phyloP scores from a whole-genome alignment of 2,888 invertebrate species.

The Omphaloscelis lunosa region DNA sequence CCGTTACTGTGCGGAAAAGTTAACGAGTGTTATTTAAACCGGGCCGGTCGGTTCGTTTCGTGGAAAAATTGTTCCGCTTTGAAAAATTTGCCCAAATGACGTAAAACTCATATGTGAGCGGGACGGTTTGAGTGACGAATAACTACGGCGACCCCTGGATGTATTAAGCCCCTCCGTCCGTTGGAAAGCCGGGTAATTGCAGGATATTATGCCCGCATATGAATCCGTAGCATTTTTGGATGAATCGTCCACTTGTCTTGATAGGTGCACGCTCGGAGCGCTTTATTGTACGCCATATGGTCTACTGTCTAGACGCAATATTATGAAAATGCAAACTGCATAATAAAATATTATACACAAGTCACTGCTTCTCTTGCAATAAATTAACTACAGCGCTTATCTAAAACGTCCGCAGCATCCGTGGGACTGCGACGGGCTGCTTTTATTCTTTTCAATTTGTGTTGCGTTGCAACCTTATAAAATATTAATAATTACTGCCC shows the following conservation, averaged over 20 bases:
- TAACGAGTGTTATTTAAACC: slow-evolving; percentile 89
- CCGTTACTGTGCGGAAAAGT: slow-evolving; percentile 84
- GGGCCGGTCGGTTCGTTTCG: slow-evolving; percentile 74
- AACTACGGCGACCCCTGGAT: slow-evolving; percentile 75
- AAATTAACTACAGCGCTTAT: slow-evolving; percentile 58
- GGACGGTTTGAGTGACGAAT: slow-evolving; percentile 73
- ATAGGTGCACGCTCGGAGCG: slow-evolving; percentile 38
- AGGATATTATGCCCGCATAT: slow-evolving; percentile 68
- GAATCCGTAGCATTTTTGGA: slow-evolving; percentile 63
- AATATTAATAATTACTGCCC: slow-evolving; percentile 66
- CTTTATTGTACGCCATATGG: slow-evolving; percentile 58
- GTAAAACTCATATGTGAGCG: slow-evolving; percentile 86
- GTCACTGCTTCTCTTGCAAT: slow-evolving; percentile 53
- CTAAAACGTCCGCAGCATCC: slow-evolving; percentile 58
- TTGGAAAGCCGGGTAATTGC: slow-evolving; percentile 77
- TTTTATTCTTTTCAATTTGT: slow-evolving; percentile 51
- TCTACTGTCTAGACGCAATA: slow-evolving; percentile 56
- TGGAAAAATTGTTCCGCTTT: slow-evolving; percentile 85
- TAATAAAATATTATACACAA: slow-evolving; percentile 55
- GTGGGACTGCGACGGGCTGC: slow-evolving; percentile 28
- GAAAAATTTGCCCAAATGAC: slow-evolving; percentile 87
- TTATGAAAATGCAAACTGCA: slow-evolving; percentile 60
- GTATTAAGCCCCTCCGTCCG: slow-evolving; percentile 74
- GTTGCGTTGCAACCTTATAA: slow-evolving; percentile 46
- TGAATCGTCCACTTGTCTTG: slow-evolving; percentile 51